Evolutionary conservation across 2,113 vertebrate genomes (phyloP), one percentile per base, ranked within the genome.

Genomic region (Chionodraco myersi): DNA sequence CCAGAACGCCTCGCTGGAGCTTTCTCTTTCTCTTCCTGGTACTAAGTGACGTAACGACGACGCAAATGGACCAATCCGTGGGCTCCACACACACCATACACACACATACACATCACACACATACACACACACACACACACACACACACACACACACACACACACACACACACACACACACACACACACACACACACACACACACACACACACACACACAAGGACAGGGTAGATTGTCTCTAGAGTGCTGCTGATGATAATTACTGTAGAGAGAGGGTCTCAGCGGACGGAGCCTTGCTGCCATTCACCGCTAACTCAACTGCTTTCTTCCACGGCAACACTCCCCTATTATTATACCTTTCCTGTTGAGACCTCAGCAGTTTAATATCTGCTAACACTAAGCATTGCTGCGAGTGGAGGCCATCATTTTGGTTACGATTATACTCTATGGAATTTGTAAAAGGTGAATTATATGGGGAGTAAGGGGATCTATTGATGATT

Each of bases 171-270:
- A 21, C 21, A 21, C 21, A 21, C 21, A 21, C 21, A 21, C 21
- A 21, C 21, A 21, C 21, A 21, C 21, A 21, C 21, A 21, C 21
- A 21, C 21, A 21, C 21, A 21, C 21, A 21, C 21, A 21, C 21
- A 21, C 21, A 21, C 21, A 21, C 21, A 21, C 21, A 21, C 30
- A 30, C 30, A 30, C 30, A 30, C 30, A 30, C 30, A 30, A 3
- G 61, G 45, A 64, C 51, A 77, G 36, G 52, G 83, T 80, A 69
- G 60, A 45, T 65, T 64, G 84, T 93, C 90, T 93, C 90, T 61
- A 45, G 90, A 92, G 91, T 80, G 83, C 86, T 77, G 83, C 77
- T 93, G 93, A 88, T 92, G 92, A 92, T 95, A 94, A 95, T 94
- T 94, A 92, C 87, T 91, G 83, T 92, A 85, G 91, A 94, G 86